Percentiles rank a stretch among this genome's conserved stretches.
These are phyloP conservation scores for Sylvia atricapilla DNA, from an alignment of 2,113 vertebrate species.

Conservation along the genomic window DNA sequence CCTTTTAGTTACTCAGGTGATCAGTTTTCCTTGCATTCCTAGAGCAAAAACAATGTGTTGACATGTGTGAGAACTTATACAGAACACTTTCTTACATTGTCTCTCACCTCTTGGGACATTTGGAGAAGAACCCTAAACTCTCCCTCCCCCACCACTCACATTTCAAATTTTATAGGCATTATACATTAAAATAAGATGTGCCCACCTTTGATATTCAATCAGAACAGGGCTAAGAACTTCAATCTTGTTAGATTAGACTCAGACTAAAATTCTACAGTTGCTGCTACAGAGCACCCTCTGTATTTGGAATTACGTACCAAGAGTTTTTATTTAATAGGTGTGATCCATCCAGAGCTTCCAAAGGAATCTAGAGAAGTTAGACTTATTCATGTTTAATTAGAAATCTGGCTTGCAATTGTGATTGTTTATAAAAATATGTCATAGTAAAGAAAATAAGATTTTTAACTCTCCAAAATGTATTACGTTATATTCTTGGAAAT, in stretches of 20 bases:
- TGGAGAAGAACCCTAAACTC: background rate
- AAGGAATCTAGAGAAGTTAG: background rate
- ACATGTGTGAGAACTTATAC: background rate
- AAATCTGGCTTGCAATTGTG: background rate
- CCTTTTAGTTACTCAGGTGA: background rate
- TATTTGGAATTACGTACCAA: background rate
- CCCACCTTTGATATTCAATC: background rate
- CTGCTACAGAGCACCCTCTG: background rate
- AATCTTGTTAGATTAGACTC: background rate
- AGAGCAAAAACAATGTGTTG: background rate
- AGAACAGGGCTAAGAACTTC: background rate
- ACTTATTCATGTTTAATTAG: background rate
- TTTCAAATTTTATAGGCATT: background rate
- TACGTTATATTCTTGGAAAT: background rate
- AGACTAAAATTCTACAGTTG: background rate
- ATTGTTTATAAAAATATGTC: background rate
- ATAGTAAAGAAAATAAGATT: background rate
- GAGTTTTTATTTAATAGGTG: background rate
- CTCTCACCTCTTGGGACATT: background rate
- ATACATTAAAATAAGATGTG: background rate
- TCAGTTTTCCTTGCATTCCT: background rate
- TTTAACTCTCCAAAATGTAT: background rate
- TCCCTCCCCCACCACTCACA: fast-evolving
- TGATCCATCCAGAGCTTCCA: background rate
- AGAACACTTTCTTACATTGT: background rate